Base-by-base conservation (phyloP, 2,888 invertebrate genomes). In the Agrochola lychnidis region DNA sequence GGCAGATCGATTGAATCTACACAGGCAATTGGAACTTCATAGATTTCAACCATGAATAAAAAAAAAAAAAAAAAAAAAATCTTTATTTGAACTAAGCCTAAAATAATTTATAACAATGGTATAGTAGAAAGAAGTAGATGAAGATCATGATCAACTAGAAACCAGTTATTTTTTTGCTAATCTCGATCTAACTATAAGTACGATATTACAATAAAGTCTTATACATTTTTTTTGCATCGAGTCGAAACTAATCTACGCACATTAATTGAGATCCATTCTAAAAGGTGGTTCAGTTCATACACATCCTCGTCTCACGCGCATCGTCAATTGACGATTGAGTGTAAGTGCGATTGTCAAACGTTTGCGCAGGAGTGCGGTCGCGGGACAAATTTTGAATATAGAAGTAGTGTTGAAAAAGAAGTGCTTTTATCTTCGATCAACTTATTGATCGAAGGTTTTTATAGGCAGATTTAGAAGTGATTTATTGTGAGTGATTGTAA, bases 191-290 rank as follows among this genome's bases (percentile, higher is more conserved):
- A 9, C 19, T 64, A 36, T 36, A 1, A 7, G 36, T 48, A 16
- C 12, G 4, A 4, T 51, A n/a, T 48, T 48, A 63, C 4, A 59
- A 68, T 62, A 64, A 51, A n/a, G n/a, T 64, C 36, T 67, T 16
- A 22, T 9, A 59, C 3, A n/a, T 79, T 83, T 70, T 76, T 78
- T 81, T 74, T 84, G n/a, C 51, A 59, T 63, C 56, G 19, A 12
- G 2, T 22, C 12, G 16, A 56, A 64, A 83, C 42, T 83, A 70
- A n/a, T 84, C 89, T 90, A 70, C 71, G 42, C 64, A 72, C 71
- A 76, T 84, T 87, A 89, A 89, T 89, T 89, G 82, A 84, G 75
- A 80, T 66, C 81, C 79, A 81, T 85, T 83, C 73, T 78, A 73
- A 53, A 61, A 78, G 68, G 64, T 79, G 70, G 78, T 75, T 83